phyloP scores from a whole-genome alignment of 92 coral and sea anemone genomes.

The Actinostola sp. region DNA sequence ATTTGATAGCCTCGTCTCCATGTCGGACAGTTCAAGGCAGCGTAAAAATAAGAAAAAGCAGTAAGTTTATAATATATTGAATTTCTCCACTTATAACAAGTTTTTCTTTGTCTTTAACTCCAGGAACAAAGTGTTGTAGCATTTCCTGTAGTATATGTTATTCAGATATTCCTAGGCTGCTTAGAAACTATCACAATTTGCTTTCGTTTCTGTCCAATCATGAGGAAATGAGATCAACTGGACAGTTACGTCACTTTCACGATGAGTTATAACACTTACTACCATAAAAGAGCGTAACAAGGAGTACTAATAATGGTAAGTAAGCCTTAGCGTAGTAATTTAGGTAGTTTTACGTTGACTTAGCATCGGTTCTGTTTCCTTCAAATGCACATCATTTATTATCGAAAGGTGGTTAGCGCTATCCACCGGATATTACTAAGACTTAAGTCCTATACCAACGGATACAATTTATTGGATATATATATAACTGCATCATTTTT shows the following conservation, averaged over 20 bases:
- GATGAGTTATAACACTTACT: not conserved
- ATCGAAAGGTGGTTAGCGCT: too few species aligned
- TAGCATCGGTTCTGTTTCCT: too few species aligned
- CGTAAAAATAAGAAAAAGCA: conserved; percentile 19
- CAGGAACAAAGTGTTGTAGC: not conserved
- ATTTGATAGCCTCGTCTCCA: conserved; percentile 7
- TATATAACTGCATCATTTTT: too few species aligned
- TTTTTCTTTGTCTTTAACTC: not conserved
- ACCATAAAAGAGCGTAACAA: not conserved
- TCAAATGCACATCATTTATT: too few species aligned
- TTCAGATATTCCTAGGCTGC: not conserved
- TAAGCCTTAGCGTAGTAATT: not conserved
- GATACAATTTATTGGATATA: too few species aligned
- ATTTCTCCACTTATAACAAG: not conserved
- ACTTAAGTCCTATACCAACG: too few species aligned
- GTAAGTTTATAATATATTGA: too few species aligned
- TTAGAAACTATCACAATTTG: not conserved
- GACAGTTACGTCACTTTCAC: not conserved
- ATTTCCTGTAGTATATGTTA: not conserved
- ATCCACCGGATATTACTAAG: too few species aligned
- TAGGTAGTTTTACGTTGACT: too few species aligned
- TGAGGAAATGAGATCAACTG: conserved; percentile 1
- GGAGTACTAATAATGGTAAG: not conserved
- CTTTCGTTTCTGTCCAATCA: not conserved
- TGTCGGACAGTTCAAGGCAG: conserved; percentile 17